Percentiles rank a stretch among this genome's conserved stretches.
Evolutionary conservation across 2,113 vertebrate genomes (phyloP).

Genomic region (Solea senegalensis): DNA sequence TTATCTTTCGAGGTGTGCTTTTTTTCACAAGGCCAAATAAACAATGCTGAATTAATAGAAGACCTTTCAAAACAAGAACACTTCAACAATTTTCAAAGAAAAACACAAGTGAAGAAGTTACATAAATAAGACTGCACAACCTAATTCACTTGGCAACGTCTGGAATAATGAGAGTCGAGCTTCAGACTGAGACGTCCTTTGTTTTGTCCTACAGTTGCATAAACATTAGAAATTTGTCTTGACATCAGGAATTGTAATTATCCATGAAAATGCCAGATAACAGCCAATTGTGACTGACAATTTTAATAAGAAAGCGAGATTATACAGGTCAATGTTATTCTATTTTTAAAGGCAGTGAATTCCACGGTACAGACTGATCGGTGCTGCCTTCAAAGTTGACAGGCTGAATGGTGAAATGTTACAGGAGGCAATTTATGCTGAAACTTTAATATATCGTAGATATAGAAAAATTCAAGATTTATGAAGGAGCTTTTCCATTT

Average conservation of each 20-base stretch:
- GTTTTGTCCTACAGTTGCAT: slow-evolving; percentile 2
- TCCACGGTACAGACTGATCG: slow-evolving; percentile 33
- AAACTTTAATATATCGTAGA: neutral
- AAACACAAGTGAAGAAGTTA: slow-evolving; percentile 7
- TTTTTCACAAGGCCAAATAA: slow-evolving; percentile 22
- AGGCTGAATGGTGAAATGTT: slow-evolving; percentile 24
- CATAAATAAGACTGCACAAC: slow-evolving; percentile 8
- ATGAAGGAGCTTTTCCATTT: neutral
- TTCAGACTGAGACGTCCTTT: neutral
- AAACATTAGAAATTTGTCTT: neutral
- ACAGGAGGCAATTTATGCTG: neutral
- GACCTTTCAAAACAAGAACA: slow-evolving; percentile 26
- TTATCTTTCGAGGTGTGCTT: slow-evolving; percentile 21
- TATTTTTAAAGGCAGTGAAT: slow-evolving; percentile 62
- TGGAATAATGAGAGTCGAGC: slow-evolving; percentile 27
- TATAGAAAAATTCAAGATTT: neutral
- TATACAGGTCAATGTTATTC: slow-evolving; percentile 64
- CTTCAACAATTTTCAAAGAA: neutral
- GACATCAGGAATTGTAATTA: slow-evolving; percentile 7
- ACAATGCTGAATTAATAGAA: slow-evolving; percentile 21
- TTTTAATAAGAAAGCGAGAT: slow-evolving; percentile 47
- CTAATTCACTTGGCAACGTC: slow-evolving; percentile 16
- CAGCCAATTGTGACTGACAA: slow-evolving; percentile 33
- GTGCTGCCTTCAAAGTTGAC: slow-evolving; percentile 11
- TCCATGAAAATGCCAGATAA: slow-evolving; percentile 14